phyloP scores from a whole-genome alignment of 2,797 vertebrate genomes.

The Morelia viridis region DNA sequence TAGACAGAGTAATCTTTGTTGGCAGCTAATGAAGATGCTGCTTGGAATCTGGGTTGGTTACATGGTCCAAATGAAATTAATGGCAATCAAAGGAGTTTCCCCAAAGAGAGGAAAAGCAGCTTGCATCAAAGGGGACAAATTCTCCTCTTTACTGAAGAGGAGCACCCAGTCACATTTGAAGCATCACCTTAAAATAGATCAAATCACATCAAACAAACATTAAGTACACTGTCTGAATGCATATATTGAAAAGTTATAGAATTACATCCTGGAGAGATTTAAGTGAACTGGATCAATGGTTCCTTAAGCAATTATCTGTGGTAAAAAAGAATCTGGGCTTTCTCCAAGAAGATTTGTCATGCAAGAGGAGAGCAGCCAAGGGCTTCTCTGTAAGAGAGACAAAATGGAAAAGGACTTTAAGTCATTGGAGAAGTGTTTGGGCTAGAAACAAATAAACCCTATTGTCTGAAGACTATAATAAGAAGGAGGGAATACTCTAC shows the following conservation, averaged over 20 bases:
- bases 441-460: not conserved
- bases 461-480: not conserved
- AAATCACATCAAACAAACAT: constrained; percentile 50
- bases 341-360: constrained; percentile 20
- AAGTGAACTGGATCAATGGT: constrained; percentile 31
- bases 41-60: constrained; percentile 49
- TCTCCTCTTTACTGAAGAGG: constrained; percentile 43
- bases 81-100: constrained; percentile 60
- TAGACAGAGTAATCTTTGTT: constrained; percentile 23
- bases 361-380: not conserved
- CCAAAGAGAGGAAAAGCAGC: constrained; percentile 54
- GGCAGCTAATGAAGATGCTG: constrained; percentile 56
- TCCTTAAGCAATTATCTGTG: constrained; percentile 3
- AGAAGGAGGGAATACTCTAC: constrained; percentile 1
- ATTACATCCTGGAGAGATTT: constrained; percentile 56
- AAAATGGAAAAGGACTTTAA: not conserved
- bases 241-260: constrained; percentile 52
- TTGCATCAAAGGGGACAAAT: constrained; percentile 56
- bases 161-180: constrained; percentile 62
- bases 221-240: constrained; percentile 37
- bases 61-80: constrained; percentile 64
- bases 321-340: not conserved
- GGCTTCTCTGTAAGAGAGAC: not conserved
- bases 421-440: not conserved
- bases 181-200: constrained; percentile 59